Evolutionary conservation across 2,888 invertebrate genomes (phyloP), one percentile per base, ranked within the genome.

Genomic region (Nomada ruficornis): DNA sequence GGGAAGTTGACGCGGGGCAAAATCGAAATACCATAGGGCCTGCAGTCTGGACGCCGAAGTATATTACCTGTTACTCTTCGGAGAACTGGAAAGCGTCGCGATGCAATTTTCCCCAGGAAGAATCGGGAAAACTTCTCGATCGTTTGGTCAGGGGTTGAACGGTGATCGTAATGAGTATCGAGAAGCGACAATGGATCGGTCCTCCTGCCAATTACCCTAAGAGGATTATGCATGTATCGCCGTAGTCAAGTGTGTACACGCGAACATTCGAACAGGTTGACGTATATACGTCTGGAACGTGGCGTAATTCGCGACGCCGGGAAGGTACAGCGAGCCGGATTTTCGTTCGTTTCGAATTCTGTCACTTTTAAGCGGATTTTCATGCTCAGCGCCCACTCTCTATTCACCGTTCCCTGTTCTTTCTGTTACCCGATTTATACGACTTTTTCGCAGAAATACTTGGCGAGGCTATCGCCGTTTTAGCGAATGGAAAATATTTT

Each of bases 141-240:
- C 63, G 60, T 2, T 1, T 20, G 50, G 64, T 42, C n/a, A 36
- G 26, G 23, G 42, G 52, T 64, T 15, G 29, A 10, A 23, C 20
- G 52, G 26, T 47, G 36, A 7, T 0, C 42, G 76, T 54, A 76
- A 81, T 68, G 82, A 63, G 72, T 67, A 65, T 74, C 63, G 79
- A 79, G 76, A 82, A 86, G 74, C 77, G 60, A 59, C 47, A 26
- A 71, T 65, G 87, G 80, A 54, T 86, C 83, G 72, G 78, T 81
- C 77, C 84, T 83, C 78, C 86, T 60, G 77, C 74, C 78, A 86
- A 87, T 87, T 87, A 87, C 85, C 80, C 76, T 86, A 84, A 87
- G 84, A 87, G 88, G 87, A 87, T 87, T 87, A 87, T 67, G 63
- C 73, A 70, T 55, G 77, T 59, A 50, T 65, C 64, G 68, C 74